These are phyloP conservation scores for Sternarchorhynchus goeldii DNA, from an alignment of 2,797 vertebrate genomes.

Conservation along the genomic window DNA sequence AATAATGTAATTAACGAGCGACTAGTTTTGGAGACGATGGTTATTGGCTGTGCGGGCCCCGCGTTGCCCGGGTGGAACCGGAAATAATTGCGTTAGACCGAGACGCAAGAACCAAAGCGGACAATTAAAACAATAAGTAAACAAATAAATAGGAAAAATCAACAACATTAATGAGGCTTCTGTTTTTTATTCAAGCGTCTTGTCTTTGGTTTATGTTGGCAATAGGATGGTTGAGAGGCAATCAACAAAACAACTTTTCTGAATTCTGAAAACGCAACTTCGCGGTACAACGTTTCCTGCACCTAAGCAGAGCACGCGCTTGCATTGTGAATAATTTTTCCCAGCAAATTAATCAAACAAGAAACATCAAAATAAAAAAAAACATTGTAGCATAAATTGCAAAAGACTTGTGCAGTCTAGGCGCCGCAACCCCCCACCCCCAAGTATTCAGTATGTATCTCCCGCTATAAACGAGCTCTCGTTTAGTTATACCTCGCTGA, in stretches of 20 bases:
- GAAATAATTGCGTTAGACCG: conserved; percentile 80
- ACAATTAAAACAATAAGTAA: conserved; percentile 76
- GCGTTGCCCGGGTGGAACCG: conserved; percentile 78
- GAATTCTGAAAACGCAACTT: no score
- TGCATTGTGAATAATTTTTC: no score
- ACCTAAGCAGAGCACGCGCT: no score
- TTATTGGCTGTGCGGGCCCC: conserved; percentile 70
- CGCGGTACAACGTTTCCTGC: no score
- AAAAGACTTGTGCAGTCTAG: no score
- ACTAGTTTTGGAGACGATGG: conserved; percentile 52
- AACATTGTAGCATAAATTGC: no score
- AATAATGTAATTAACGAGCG: conserved; percentile 76
- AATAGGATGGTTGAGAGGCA: background rate
- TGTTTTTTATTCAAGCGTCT: conserved; percentile 37
- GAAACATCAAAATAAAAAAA: no score
- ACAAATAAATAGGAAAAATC: conserved; percentile 71
- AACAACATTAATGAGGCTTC: conserved; percentile 57
- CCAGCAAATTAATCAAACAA: no score
- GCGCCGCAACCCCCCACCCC: no score
- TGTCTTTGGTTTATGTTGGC: background rate
- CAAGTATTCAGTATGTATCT: no score
- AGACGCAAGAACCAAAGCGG: conserved; percentile 67
- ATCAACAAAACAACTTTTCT: background rate
- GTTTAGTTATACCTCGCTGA: background rate
- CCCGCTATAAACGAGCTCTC: no score